Evolutionary conservation across 1,140 invertebrate genomes (phyloP).

Genomic region (Drosophila persimilis): DNA sequence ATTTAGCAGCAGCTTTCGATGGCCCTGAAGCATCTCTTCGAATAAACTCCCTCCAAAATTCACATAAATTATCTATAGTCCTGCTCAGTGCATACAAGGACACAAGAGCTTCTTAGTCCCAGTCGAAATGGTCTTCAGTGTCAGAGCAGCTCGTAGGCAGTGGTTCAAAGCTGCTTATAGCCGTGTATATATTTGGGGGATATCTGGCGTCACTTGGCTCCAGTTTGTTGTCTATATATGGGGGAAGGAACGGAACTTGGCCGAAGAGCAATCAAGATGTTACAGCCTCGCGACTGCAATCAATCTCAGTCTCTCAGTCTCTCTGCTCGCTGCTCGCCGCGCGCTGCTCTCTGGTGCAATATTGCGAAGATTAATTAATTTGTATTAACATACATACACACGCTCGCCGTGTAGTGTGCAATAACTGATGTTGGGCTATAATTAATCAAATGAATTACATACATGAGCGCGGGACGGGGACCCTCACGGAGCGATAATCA

Average conservation of each 20-base stretch:
- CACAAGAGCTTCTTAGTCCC: no score
- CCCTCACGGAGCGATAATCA: constrained; percentile 59
- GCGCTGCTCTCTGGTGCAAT: constrained; percentile 49
- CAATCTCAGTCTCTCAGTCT: constrained; percentile 77
- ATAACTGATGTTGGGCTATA: constrained; percentile 63
- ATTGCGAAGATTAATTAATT: constrained; percentile 77
- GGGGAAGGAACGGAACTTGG: constrained; percentile 12
- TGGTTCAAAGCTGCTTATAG: no score
- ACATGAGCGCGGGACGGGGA: constrained; percentile 19
- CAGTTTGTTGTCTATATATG: background rate
- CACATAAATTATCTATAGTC: no score
- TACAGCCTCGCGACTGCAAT: constrained; percentile 50
- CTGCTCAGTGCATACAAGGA: no score
- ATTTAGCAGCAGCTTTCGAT: no score
- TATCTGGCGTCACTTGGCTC: no score
- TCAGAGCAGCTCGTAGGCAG: no score
- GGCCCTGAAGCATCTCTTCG: no score
- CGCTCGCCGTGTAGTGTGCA: constrained; percentile 8
- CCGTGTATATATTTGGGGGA: no score
- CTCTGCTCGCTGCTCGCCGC: background rate
- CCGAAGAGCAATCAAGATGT: constrained; percentile 8
- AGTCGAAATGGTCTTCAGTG: no score
- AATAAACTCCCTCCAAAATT: no score
- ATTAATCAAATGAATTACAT: constrained; percentile 79
- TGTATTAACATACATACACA: constrained; percentile 66